Percentiles rank a stretch among this genome's conserved stretches.
phyloP scores from a whole-genome alignment of 1,140 invertebrate species.

The Phortica variegata region DNA sequence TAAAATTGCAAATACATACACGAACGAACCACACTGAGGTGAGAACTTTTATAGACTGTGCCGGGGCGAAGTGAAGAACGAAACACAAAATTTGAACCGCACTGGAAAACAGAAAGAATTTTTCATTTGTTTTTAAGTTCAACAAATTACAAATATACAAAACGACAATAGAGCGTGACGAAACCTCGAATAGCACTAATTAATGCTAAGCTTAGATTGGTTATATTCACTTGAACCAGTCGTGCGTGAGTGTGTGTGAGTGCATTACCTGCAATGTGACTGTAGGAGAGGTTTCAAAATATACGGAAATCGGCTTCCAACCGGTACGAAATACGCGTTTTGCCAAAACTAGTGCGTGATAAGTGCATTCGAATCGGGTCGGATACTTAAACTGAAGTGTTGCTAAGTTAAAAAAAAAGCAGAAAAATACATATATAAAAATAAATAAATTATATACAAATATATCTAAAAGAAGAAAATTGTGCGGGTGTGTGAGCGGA shows the following conservation, averaged over 20 bases:
- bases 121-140: no score
- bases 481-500: no score
- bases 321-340: neutral
- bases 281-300: slow-evolving; percentile 10
- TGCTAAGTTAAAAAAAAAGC: neutral
- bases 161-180: slow-evolving; percentile 26
- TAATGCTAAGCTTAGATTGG: no score
- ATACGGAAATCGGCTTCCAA: neutral
- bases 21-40: neutral
- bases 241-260: slow-evolving; percentile 15
- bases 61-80: slow-evolving; percentile 1
- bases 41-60: neutral
- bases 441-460: no score
- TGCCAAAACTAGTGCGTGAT: neutral
- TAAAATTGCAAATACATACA: slow-evolving; percentile 9
- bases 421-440: slow-evolving; percentile 6
- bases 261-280: slow-evolving; percentile 34
- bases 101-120: slow-evolving; percentile 27
- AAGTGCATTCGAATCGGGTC: slow-evolving; percentile 3
- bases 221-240: no score
- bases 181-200: slow-evolving; percentile 14
- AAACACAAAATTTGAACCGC: neutral
- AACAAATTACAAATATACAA: no score
- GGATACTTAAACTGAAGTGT: slow-evolving; percentile 1
- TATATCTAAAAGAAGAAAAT: no score